Conservation (phyloP, 2,888 invertebrate genomes). For the Drosophila hawaiiensis region DNA sequence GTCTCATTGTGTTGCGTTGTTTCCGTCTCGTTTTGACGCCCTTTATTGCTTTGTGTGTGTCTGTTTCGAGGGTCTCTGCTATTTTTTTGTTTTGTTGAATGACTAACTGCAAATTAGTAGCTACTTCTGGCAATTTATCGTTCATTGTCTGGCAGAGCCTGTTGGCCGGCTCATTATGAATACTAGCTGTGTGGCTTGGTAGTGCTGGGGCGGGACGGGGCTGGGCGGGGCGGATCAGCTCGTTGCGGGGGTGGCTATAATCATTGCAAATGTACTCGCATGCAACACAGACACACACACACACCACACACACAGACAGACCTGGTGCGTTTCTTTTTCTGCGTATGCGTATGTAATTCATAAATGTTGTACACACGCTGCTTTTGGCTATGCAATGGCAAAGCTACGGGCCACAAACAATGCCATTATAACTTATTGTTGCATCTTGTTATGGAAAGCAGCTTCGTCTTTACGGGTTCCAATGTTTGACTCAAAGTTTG, state of each 20-base stretch:
- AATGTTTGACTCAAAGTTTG: slow-evolving; percentile 37
- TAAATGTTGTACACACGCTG: slow-evolving; percentile 64
- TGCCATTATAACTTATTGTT: slow-evolving; percentile 37
- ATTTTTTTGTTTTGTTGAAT: slow-evolving; percentile 46
- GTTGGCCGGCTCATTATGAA: slow-evolving; percentile 66
- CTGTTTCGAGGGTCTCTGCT: slow-evolving; percentile 31
- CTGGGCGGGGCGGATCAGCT: neutral
- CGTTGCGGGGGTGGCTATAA: neutral
- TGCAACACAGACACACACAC: slow-evolving; percentile 6
- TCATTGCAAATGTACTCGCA: slow-evolving; percentile 27
- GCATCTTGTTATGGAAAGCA: slow-evolving; percentile 32
- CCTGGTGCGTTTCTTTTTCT: slow-evolving; percentile 1
- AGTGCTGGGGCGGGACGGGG: neutral
- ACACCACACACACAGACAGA: neutral
- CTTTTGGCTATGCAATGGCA: slow-evolving; percentile 67
- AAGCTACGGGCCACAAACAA: slow-evolving; percentile 49
- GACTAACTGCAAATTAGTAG: slow-evolving; percentile 77
- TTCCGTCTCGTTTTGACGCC: slow-evolving; percentile 1
- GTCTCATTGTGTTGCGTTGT: slow-evolving; percentile 4
- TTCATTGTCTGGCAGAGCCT: slow-evolving; percentile 53
- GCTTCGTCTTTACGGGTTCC: slow-evolving; percentile 16
- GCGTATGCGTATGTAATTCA: slow-evolving; percentile 53
- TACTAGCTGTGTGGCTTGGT: slow-evolving; percentile 14
- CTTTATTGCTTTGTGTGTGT: slow-evolving; percentile 35
- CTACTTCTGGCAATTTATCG: slow-evolving; percentile 76